Conservation (phyloP, 2,113 vertebrate species). For the Rallus limicola region DNA sequence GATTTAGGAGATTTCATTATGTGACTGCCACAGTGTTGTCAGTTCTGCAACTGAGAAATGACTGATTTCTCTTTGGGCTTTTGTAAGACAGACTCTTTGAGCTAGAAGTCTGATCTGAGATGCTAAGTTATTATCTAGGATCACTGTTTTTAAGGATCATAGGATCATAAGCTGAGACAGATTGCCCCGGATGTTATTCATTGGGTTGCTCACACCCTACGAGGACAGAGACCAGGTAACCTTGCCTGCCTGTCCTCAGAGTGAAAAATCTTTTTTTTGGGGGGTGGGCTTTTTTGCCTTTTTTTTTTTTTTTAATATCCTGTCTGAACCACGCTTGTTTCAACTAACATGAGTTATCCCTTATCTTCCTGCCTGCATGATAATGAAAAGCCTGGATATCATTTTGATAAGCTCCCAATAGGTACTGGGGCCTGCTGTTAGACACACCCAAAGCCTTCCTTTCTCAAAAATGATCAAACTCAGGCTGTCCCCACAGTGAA, state of each 20-base stretch:
- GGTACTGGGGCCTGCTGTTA: not conserved
- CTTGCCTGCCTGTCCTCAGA: not conserved
- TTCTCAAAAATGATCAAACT: not conserved
- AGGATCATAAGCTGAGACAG: not conserved
- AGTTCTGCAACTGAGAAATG: not conserved
- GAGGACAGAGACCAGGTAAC: not conserved
- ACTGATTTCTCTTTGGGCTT: not conserved
- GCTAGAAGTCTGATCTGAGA: not conserved
- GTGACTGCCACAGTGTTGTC: not conserved
- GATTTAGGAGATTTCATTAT: not conserved
- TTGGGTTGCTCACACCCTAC: not conserved
- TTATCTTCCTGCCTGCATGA: not conserved
- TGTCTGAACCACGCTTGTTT: not conserved
- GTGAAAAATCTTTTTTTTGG: not conserved
- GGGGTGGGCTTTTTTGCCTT: no score
- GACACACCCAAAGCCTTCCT: not conserved
- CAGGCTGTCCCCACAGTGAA: not conserved
- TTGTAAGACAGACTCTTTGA: not conserved
- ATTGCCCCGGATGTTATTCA: not conserved
- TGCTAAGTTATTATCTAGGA: not conserved
- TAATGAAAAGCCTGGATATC: not conserved
- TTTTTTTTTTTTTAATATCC: not conserved
- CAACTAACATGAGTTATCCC: not conserved
- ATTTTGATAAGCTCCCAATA: accelerated
- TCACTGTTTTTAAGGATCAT: not conserved